Base-by-base conservation (phyloP, 2,888 invertebrate genomes). In the Sepiola atlantica region DNA sequence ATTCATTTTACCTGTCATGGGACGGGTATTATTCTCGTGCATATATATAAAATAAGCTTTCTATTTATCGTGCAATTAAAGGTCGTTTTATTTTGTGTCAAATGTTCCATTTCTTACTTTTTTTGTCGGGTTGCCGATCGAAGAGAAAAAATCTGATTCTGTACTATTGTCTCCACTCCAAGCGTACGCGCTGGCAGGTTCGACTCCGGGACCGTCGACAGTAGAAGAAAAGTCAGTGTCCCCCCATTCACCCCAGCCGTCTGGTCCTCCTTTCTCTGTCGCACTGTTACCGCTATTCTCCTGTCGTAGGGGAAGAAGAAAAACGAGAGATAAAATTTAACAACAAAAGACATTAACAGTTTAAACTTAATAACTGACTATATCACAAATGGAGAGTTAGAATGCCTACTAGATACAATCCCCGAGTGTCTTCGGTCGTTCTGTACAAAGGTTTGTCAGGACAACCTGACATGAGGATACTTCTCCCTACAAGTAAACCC, bases 101-200 rank as follows among this genome's bases (percentile, higher is more conserved):
- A 28, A 61, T 1, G n/a, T 77, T 61, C 10, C 12, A n/a, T n/a
- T 77, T 77, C 77, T 77, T 16, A 77, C 77, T 45, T 92, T 92
- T 24, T 54, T 20, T 24, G 24, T 92, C 90, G 93, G 57, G 61
- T 94, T 95, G 95, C 94, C 95, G 10, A 94, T 92, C 90, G 95
- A 94, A 16, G 96, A 95, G 95, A 97, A 97, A 95, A 97, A 97
- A 94, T 96, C 96, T 94, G 95, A 96, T n/a, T 94, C 95, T 20
- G 94, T 94, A 0, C 94, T 55, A 12, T 95, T 94, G 28, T 94
- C 93, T 6, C 94, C 93, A n/a, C 96, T 97, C 97, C 97, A 97
- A 95, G 97, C 96, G 95, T 97, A 97, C 16, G 96, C 95, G 95
- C 96, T 96, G 35, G 96, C 96, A 8, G 96, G 96, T 61, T 95